Conservation (phyloP, 2,888 invertebrate species). For the Salticus scenicus region DNA sequence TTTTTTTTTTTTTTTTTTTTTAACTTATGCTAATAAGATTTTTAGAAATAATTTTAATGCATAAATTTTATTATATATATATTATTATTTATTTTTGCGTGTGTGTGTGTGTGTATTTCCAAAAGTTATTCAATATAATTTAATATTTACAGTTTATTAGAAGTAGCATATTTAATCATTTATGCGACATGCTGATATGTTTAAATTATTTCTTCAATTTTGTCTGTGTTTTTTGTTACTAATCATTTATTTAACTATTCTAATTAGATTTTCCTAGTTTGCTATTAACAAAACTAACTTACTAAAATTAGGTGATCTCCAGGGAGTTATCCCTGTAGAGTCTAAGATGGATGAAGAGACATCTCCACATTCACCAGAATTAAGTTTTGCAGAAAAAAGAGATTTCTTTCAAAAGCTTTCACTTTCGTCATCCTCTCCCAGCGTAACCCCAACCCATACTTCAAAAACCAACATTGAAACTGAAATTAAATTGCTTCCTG, state of each 20-base stretch:
- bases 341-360: conserved; percentile 15
- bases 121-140: no score
- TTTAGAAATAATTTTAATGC: no score
- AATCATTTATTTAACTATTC: neutral
- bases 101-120: no score
- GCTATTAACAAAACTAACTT: conserved; percentile 14
- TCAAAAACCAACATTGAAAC: conserved; percentile 22
- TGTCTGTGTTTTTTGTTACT: no score
- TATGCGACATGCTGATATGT: no score
- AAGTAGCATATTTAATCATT: no score
- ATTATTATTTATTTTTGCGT: no score
- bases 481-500: neutral
- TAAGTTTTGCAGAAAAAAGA: conserved; percentile 67
- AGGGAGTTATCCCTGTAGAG: conserved; percentile 12
- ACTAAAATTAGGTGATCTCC: conserved; percentile 53
- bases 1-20: no score
- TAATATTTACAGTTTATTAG: no score
- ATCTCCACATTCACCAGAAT: conserved; percentile 49
- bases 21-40: no score
- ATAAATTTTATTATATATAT: no score
- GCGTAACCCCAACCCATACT: conserved; percentile 42
- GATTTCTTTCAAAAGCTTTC: conserved; percentile 69
- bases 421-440: conserved; percentile 37
- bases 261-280: neutral
- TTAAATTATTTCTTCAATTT: no score